Conservation (phyloP, 1,140 invertebrate species). For the Mesaphorura yosii region DNA sequence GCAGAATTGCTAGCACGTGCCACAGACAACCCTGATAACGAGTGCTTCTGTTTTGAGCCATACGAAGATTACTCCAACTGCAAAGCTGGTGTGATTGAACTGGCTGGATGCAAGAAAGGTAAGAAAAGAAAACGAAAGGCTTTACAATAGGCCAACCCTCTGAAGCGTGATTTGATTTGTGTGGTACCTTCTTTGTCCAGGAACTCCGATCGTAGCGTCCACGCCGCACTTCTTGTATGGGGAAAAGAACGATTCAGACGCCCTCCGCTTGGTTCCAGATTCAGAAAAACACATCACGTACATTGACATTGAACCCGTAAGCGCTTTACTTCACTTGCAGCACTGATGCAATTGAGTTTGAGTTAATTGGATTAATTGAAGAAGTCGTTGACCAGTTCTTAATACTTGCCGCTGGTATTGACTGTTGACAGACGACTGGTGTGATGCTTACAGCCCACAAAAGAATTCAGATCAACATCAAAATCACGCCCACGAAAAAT, state of each 20-base stretch:
- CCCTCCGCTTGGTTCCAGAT: constrained; percentile 59
- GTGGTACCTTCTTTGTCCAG: constrained; percentile 25
- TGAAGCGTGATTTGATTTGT: background rate
- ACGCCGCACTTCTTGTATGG: constrained; percentile 62
- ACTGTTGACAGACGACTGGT: constrained; percentile 43
- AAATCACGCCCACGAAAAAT: constrained; percentile 35
- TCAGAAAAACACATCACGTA: constrained; percentile 55
- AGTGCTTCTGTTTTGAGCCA: constrained; percentile 62
- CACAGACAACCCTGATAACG: constrained; percentile 48
- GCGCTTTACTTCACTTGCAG: constrained; percentile 14
- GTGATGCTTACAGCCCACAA: constrained; percentile 41
- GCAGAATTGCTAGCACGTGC: constrained; percentile 50
- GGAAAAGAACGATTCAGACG: constrained; percentile 35
- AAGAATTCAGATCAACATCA: constrained; percentile 44
- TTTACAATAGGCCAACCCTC: background rate
- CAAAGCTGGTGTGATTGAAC: constrained; percentile 56
- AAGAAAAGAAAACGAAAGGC: background rate
- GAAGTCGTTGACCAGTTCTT: constrained; percentile 20
- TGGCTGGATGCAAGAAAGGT: constrained; percentile 44
- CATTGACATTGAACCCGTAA: constrained; percentile 65
- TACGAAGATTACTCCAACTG: constrained; percentile 43
- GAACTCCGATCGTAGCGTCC: constrained; percentile 55
- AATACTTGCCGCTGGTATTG: no score
- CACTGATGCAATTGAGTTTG: background rate
- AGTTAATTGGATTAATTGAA: background rate